A percentile compares a stretch with the other conserved stretches of the same genome.
phyloP scores from a whole-genome alignment of 2,888 invertebrate genomes.

The Hecatera dysodea region DNA sequence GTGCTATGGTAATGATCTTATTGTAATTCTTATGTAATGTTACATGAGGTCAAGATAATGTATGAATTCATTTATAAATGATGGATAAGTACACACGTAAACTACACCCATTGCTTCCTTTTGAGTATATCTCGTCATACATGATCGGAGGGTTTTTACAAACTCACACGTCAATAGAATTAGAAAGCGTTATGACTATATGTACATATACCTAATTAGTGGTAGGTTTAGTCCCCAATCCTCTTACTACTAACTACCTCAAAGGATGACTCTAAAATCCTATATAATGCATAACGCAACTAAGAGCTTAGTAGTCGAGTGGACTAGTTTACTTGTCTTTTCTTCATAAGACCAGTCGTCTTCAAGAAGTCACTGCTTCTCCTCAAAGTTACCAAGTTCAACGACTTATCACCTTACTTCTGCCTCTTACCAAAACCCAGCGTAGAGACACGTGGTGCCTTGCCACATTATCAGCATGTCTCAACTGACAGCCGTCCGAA shows the following conservation, averaged over 20 bases:
- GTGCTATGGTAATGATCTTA: constrained; percentile 19
- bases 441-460: constrained; percentile 12
- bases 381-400: constrained; percentile 18
- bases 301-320: neutral
- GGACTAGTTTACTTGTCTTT: too few relatives aligned
- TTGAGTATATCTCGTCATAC: constrained; percentile 14
- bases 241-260: neutral
- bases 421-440: constrained; percentile 16
- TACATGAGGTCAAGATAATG: constrained; percentile 1
- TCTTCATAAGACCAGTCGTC: neutral
- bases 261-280: neutral
- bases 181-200: constrained; percentile 23
- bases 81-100: neutral
- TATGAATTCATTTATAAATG: neutral
- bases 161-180: constrained; percentile 13
- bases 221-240: neutral
- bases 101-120: neutral
- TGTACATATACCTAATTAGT: neutral
- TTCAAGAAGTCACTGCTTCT: neutral
- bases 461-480: constrained; percentile 18
- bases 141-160: constrained; percentile 39
- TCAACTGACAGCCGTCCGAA: constrained; percentile 28
- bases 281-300: neutral
- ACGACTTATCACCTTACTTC: constrained; percentile 18
- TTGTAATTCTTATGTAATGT: constrained; percentile 22